Evolutionary conservation across 2,888 invertebrate species (phyloP), one percentile per base, ranked within the genome.

Genomic region (Pardosa pseudoannulata): DNA sequence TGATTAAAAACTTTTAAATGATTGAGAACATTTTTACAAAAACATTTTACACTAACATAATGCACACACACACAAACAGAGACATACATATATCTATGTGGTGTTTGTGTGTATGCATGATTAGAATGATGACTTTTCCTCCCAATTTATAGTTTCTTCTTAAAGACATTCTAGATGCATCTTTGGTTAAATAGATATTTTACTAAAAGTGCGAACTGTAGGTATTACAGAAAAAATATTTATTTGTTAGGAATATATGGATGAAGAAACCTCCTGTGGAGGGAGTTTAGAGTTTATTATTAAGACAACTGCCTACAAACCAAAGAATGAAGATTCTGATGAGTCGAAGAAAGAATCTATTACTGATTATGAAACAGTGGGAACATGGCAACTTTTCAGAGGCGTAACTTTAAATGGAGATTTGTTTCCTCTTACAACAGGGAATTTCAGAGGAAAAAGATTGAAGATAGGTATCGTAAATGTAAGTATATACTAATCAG

Each of bases 401-500:
- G 89, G 89, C 13, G 23, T 89, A 16, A 73, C 74, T 0, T 36
- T 88, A 56, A 64, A 67, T 36, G 79, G 36, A 28, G 39, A 64
- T 7, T 65, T 88, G 19, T 88, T 71, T 36, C 88, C 88, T 6
- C 56, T 74, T 7, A 81, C 81, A 5, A 83, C 88, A 1, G 88
- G 88, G 19, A 83, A 86, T 64, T 81, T 88, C 13, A 41, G 88
- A 71, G 78, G 85, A 23, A 88, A 50, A 41, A 68, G 39, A 31
- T 70, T 89, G n/a, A 85, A 76, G 28, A 83, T 89, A 36, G 89
- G 89, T 1, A 88, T 89, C 6, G 50, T 80, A 11, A 36, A 82
- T 68, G 89, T 89, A 80, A 88, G 88, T 87, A 6, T 31, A 16
- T 16, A 16, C n/a, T n/a, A n/a, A n/a, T n/a, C n/a, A n/a, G n/a